These are phyloP conservation scores for Agrilus mali DNA, from an alignment of 2,888 invertebrate genomes.

Conservation along the genomic window DNA sequence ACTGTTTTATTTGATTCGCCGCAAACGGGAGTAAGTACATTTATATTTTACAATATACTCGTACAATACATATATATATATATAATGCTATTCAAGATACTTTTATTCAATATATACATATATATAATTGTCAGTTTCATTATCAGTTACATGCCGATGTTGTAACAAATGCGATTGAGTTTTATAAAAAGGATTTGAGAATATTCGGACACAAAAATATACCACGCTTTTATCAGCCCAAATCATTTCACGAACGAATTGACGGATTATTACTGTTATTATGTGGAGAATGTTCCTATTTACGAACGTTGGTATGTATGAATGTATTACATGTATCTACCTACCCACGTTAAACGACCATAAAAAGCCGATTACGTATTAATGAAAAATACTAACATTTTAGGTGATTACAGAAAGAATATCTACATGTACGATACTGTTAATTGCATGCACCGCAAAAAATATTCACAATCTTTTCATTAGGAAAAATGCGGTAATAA, in stretches of 20 bases:
- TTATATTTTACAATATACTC: no score
- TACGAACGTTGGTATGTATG: slow-evolving; percentile 51
- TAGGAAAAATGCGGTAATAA: slow-evolving; percentile 57
- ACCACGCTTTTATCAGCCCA: slow-evolving; percentile 51
- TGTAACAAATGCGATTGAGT: slow-evolving; percentile 44
- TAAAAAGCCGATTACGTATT: neutral
- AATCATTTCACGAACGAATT: slow-evolving; percentile 55
- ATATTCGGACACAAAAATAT: slow-evolving; percentile 56
- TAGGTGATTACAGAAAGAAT: slow-evolving; percentile 63
- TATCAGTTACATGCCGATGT: slow-evolving; percentile 37
- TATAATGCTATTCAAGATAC: no score
- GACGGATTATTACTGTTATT: slow-evolving; percentile 57
- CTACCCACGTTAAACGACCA: neutral
- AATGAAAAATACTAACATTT: slow-evolving; percentile 2
- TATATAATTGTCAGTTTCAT: no score
- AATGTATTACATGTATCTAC: neutral
- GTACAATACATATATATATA: no score
- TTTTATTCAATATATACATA: no score
- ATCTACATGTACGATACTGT: slow-evolving; percentile 62
- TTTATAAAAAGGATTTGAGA: slow-evolving; percentile 47
- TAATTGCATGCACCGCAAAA: slow-evolving; percentile 52
- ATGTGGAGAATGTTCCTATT: slow-evolving; percentile 49
- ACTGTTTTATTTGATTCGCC: slow-evolving; percentile 53
- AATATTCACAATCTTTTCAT: slow-evolving; percentile 50
- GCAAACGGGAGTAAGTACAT: slow-evolving; percentile 39